Evolutionary conservation across 2,113 vertebrate genomes (phyloP).

Genomic region (Callaeas wilsoni): DNA sequence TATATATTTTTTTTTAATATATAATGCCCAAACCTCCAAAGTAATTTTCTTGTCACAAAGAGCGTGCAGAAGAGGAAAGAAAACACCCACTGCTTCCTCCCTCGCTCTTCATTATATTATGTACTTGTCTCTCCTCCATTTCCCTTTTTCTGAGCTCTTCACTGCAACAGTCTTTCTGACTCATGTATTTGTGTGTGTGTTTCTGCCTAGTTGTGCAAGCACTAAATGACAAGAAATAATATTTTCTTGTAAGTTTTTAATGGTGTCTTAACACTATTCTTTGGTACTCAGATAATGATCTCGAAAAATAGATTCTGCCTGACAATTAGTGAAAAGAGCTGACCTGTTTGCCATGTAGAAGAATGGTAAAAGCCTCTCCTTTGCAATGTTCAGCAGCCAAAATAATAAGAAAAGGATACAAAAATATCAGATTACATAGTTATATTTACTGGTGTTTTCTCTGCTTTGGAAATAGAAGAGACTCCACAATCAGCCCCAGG

Average conservation of each 20-base stretch:
- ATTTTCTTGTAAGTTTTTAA: neutral
- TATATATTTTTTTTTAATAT: neutral
- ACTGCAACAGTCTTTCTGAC: neutral
- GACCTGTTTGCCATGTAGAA: neutral
- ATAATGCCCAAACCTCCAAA: neutral
- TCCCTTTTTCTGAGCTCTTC: neutral
- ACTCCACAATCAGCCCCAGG: neutral
- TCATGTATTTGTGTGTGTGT: neutral
- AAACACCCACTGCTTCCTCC: neutral
- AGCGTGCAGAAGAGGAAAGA: neutral
- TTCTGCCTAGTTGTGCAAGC: neutral
- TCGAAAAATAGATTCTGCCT: neutral
- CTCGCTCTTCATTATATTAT: neutral
- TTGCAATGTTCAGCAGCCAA: neutral
- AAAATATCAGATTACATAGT: neutral
- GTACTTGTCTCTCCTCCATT: neutral
- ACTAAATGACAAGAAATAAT: neutral
- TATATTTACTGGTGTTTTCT: neutral
- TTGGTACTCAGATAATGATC: neutral
- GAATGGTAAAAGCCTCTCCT: neutral
- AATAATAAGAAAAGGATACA: neutral
- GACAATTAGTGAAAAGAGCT: neutral
- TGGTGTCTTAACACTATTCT: neutral
- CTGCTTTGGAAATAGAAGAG: neutral
- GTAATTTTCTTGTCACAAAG: constrained; percentile 22